Evolutionary conservation across 2,113 vertebrate genomes (phyloP), one percentile per base, ranked within the genome.

Genomic region (Syrrhaptes paradoxus): DNA sequence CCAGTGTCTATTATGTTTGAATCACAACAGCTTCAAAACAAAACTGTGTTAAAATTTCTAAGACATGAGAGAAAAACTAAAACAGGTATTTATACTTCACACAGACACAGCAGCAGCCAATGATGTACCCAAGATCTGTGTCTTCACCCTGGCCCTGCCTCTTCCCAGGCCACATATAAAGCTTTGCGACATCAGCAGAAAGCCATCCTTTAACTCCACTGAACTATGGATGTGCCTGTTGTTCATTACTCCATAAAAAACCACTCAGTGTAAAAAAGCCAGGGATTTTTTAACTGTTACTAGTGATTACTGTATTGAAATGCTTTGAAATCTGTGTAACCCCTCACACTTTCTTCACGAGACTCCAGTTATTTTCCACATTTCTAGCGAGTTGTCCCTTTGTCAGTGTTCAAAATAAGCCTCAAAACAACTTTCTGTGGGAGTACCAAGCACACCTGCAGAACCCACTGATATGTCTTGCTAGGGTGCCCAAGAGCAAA

Each of bases 101-200:
- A 31, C 1, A 28, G 34, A 19, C 4, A 38, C 7, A 77, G 51
- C 63, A 36, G 29, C 76, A 87, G 70, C 89, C 95, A 93, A 75
- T 80, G 55, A 38, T 22, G 10, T 11, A 36, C 13, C 8, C 0
- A 0, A 18, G 19, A 8, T 63, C 4, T 21, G 43, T 19, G 11
- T 36, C 46, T 62, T 68, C 7, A 3, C 34, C 54, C 63, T 51
- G 61, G 41, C 55, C 80, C 93, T 87, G 75, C 84, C 93, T 80
- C 84, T 80, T n/a, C 54, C 46, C 55, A 51, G 25, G 38, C 15
- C 15, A 59, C 66, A 29, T 25, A 41, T 9, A 59, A 13, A 59
- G n/a, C n/a, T 78, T 77, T 57, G 57, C 1, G 18, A 81, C 10
- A n/a, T 24, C 36, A 76, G 41, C 36, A 52, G 19, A 46, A n/a